Percentiles rank a stretch among this genome's conserved stretches.
Evolutionary conservation across 2,113 vertebrate species (phyloP).

Genomic region (Rhinopithecus roxellana): DNA sequence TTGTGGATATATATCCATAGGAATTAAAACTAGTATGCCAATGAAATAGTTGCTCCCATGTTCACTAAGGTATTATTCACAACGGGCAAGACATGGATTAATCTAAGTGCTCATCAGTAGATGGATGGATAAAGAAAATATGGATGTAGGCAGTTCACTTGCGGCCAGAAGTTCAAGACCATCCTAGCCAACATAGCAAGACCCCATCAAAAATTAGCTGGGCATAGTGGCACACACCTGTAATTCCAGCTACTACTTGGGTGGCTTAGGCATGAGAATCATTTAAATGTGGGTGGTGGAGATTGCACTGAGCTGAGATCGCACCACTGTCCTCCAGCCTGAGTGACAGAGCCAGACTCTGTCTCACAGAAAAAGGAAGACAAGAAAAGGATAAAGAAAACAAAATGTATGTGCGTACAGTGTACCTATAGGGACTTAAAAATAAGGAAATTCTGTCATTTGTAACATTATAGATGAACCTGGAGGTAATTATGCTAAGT

Average conservation of each 20-base stretch:
- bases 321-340: no score
- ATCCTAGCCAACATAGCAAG: no score
- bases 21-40: background rate
- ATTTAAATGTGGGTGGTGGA: no score
- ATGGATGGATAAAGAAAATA: background rate
- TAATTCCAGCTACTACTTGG: no score
- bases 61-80: background rate
- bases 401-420: background rate
- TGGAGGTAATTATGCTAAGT: background rate
- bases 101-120: background rate
- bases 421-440: background rate
- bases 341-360: no score
- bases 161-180: no score
- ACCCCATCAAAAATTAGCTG: no score
- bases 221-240: no score
- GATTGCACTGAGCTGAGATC: no score
- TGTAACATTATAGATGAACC: background rate
- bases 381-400: no score
- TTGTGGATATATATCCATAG: background rate
- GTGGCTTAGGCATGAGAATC: no score
- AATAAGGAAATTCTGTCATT: background rate
- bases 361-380: no score
- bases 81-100: background rate
- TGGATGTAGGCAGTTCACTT: background rate
- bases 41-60: background rate